Evolutionary conservation across 2,797 vertebrate genomes (phyloP).

Genomic region (Antennarius maculatus): DNA sequence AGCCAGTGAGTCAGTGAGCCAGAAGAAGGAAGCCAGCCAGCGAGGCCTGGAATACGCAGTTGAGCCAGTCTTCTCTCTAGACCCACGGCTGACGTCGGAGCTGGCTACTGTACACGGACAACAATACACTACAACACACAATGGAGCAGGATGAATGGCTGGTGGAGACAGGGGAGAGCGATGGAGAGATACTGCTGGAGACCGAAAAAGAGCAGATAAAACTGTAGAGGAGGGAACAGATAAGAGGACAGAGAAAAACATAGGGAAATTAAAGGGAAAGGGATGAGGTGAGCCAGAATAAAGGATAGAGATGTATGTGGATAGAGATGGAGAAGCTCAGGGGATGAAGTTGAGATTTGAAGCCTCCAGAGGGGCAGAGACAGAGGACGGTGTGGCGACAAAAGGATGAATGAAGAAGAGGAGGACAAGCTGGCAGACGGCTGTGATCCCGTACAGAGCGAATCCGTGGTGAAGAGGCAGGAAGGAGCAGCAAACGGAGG

Average conservation of each 20-base stretch:
- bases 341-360: constrained; percentile 42
- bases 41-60: constrained; percentile 31
- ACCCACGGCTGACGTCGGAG: constrained; percentile 55
- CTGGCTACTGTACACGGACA: constrained; percentile 57
- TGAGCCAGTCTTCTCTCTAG: constrained; percentile 36
- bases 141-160: constrained; percentile 41
- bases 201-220: constrained; percentile 30
- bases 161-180: constrained; percentile 17
- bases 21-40: constrained; percentile 55
- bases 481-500: constrained; percentile 31
- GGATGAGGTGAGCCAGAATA: constrained; percentile 24
- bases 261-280: constrained; percentile 17
- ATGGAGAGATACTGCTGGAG: constrained; percentile 36
- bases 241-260: constrained; percentile 19
- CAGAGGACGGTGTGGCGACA: constrained; percentile 58
- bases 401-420: constrained; percentile 62
- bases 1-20: constrained; percentile 57
- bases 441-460: constrained; percentile 58
- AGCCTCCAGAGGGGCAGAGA: constrained; percentile 35
- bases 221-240: constrained; percentile 19
- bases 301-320: constrained; percentile 56
- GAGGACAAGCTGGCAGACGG: constrained; percentile 59
- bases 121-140: constrained; percentile 45
- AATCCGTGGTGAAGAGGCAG: constrained; percentile 39
- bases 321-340: constrained; percentile 48